Base-by-base conservation (phyloP, 2,888 invertebrate species). In the Podabrus alpinus region DNA sequence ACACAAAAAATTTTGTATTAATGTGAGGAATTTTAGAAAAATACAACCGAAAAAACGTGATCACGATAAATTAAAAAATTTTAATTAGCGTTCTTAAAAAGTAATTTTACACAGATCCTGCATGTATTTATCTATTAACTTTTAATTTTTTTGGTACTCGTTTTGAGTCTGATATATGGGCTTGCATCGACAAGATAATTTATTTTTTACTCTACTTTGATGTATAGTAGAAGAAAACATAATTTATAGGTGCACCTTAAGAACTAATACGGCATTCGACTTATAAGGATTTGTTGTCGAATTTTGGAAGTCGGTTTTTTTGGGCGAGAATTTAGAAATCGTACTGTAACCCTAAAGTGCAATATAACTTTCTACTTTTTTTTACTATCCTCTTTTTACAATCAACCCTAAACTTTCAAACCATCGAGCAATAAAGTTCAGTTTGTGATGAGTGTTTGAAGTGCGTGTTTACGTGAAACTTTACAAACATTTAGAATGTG, bases 381-480 rank as follows among this genome's bases (percentile, higher is more conserved):
- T 76, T 76, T 71, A 71, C 71, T 24, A 59, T 64, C 59, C 71
- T 70, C 64, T 70, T 45, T 62, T 71, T 72, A 68, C 67, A 68
- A 68, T 74, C 76, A 76, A 76, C 76, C 76, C 76, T 76, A 76
- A 76, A 76, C 76, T 74, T 76, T 76, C 73, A 60, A 76, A 69
- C 45, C 64, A 61, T 45, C n/a, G 59, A 67, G 59, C n/a, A 67
- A 29, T 59, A 60, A 45, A 59, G 15, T 60, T 71, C 59, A 71
- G 71, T 71, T 67, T 21, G 67, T 71, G 15, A 59, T 66, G 15
- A 71, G 66, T 15, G 19, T 66, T 59, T 29, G n/a, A 73, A 69
- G 59, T 73, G 59, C 73, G 71, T 67, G 74, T 59, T 59, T 59
- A 15, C 59, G 16, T 66, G 16, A 29, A 70, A 69, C 59, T 66